Evolutionary conservation across 2,888 invertebrate genomes (phyloP), one percentile per base, ranked within the genome.

Genomic region (Aphodius sticticus): DNA sequence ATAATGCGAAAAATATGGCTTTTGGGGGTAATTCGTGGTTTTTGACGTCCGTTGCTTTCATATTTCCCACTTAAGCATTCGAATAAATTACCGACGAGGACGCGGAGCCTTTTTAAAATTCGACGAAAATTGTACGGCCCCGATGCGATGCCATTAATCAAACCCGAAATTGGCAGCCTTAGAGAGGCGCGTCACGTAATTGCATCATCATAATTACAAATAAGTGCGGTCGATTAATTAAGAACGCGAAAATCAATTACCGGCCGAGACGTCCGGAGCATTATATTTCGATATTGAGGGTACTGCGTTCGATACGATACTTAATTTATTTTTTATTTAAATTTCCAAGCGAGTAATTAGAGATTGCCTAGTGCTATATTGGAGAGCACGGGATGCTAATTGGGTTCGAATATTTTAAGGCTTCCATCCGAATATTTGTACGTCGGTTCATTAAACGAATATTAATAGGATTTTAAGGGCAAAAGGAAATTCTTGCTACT

Each of bases 61-160:
- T 53, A 53, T 53, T 53, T 53, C 53, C 53, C 53, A 53, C 53
- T 53, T 53, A 53, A 53, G 53, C 53, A 53, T 53, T 53, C 53
- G 53, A 53, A 53, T 53, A 53, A 53, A 53, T 53, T 53, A 53
- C 7, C 53, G 53, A 53, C 7, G 53, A 53, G 2, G 26, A 26
- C 26, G 26, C 53, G 53, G 12, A 3, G 2, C 53, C 53, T 53
- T 53, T 53, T 53, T 53, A 53, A 53, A 53, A 53, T 53, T 53
- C 53, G 1, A 53, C 53, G 53, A 53, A 53, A 53, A 53, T 53
- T 53, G 53, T 53, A 53, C 53, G 53, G 53, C 12, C 53, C 53
- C 53, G 26, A 26, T 26, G 26, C 53, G 53, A 53, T 12, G 53
- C 53, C 53, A 53, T 53, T 53, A 53, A 53, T 53, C 53, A 53